A percentile compares a stretch with the other conserved stretches of the same genome.
Conservation (phyloP, 2,113 vertebrate species). For the Cyprinodon brontotheroides region DNA sequence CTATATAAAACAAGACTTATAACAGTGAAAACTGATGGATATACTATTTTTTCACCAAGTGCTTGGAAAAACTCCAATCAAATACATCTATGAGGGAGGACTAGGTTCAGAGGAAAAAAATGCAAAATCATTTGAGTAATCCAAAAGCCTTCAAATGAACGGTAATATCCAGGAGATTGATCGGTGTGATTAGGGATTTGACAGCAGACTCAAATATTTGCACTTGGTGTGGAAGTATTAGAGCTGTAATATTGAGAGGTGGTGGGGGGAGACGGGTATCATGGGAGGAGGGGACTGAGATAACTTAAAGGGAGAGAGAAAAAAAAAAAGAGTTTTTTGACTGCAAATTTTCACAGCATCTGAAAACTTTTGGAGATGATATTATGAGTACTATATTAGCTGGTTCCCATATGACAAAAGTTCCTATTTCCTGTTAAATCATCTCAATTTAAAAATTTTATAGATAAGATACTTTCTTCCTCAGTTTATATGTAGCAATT, state of each 20-base stretch:
- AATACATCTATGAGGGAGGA: conserved; percentile 38
- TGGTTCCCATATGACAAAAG: background rate
- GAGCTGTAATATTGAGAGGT: conserved; percentile 59
- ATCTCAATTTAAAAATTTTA: background rate
- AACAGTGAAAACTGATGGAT: background rate
- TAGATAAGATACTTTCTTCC: background rate
- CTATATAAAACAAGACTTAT: conserved; percentile 40
- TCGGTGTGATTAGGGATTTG: conserved; percentile 66
- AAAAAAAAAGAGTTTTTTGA: background rate
- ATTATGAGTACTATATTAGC: background rate
- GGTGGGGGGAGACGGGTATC: conserved; percentile 5
- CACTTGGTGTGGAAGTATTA: conserved; percentile 66
- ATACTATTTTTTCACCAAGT: background rate
- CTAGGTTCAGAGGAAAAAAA: conserved; percentile 31
- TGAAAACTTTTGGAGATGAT: background rate
- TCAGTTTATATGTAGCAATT: background rate
- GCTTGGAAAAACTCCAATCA: conserved; percentile 29
- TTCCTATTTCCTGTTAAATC: background rate
- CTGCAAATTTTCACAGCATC: background rate
- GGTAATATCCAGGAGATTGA: conserved; percentile 71
- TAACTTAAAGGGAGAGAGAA: background rate
- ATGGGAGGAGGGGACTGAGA: conserved; percentile 19
- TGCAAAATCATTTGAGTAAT: conserved; percentile 49
- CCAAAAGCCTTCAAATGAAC: conserved; percentile 37
- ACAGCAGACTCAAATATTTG: conserved; percentile 77